phyloP scores from a whole-genome alignment of 2,888 invertebrate species.

The Ophraella communa region DNA sequence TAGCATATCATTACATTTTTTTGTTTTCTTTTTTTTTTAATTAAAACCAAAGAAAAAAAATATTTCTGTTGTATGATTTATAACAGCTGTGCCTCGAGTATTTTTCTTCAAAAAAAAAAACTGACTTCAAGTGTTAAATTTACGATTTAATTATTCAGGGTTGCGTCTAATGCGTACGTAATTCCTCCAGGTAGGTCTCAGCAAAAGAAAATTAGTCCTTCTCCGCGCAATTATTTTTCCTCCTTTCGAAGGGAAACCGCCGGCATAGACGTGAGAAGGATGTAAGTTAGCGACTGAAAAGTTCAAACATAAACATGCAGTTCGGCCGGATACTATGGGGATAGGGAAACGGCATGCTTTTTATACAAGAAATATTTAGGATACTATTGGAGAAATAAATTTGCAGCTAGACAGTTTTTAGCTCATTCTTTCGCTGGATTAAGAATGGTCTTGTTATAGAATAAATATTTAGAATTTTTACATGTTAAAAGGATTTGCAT shows the following conservation, averaged over 20 bases:
- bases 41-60: neutral
- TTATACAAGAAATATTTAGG: neutral
- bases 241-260: constrained; percentile 5
- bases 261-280: constrained; percentile 9
- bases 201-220: neutral
- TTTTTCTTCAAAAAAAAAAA: constrained; percentile 10
- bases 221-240: constrained; percentile 1
- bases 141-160: constrained; percentile 7
- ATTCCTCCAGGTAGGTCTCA: neutral
- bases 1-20: no score
- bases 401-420: no score
- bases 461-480: no score
- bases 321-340: constrained; percentile 2
- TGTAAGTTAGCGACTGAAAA: constrained; percentile 6
- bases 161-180: constrained; percentile 2
- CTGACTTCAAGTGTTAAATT: constrained; percentile 4
- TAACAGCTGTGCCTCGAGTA: neutral
- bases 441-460: no score
- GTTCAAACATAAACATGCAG: constrained; percentile 20
- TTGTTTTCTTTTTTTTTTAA: neutral
- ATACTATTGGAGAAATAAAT: neutral
- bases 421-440: no score
- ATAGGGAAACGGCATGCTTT: neutral
- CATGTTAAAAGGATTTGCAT: no score
- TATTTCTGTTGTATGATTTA: neutral